Percentiles rank a stretch among this genome's conserved stretches.
These are phyloP conservation scores for Myotis davidii DNA, from an alignment of 2,113 vertebrate species.

Conservation along the genomic window DNA sequence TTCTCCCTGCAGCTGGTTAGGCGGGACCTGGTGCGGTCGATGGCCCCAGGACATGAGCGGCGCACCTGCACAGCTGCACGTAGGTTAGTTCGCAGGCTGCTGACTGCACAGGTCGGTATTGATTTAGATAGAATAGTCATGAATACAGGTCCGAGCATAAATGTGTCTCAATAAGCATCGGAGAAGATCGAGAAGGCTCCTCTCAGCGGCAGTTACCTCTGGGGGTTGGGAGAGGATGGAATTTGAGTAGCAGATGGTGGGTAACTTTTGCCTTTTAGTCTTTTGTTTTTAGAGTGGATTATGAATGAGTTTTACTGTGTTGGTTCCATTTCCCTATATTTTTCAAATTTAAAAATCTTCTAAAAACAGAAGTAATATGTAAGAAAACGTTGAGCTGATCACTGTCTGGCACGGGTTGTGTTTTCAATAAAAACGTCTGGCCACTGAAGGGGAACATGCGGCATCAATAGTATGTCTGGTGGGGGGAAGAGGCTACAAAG, in stretches of 20 bases:
- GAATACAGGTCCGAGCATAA: not conserved
- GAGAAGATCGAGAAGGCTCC: not conserved
- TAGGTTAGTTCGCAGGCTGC: not conserved
- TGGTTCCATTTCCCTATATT: not conserved
- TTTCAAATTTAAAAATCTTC: not conserved
- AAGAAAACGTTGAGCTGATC: not conserved
- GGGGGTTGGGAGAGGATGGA: too few species aligned
- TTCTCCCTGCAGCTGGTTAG: not conserved
- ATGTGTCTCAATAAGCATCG: not conserved
- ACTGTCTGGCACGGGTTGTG: not conserved
- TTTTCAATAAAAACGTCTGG: not conserved
- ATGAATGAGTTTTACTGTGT: not conserved
- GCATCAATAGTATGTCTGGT: rapidly evolving
- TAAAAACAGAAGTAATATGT: not conserved
- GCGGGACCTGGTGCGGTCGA: not conserved
- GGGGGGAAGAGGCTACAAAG: not conserved
- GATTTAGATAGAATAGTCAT: not conserved
- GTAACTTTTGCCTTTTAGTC: not conserved
- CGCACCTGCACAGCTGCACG: not conserved
- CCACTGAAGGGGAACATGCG: not conserved
- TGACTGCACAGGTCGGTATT: not conserved
- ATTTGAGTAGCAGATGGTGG: not conserved
- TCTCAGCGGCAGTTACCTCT: not conserved
- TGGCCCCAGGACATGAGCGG: not conserved
- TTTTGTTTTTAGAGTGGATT: not conserved